Conservation (phyloP, 2,888 invertebrate genomes). For the Melanchra persicariae region DNA sequence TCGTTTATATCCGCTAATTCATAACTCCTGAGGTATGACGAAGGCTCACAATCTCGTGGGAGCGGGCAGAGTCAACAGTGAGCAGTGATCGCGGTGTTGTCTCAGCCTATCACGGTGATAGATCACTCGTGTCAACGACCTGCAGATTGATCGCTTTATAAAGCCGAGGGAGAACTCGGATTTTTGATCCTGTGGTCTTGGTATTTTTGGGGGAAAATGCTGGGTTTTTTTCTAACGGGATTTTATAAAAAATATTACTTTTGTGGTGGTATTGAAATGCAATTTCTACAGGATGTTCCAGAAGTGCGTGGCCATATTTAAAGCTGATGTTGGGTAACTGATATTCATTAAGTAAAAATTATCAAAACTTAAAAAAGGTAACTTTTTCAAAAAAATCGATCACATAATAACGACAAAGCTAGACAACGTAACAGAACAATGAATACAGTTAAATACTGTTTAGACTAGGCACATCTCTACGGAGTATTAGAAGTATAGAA, state of each 20-base stretch:
- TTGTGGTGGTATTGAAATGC: not conserved
- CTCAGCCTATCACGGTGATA: slow-evolving; percentile 76
- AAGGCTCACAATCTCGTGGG: slow-evolving; percentile 74
- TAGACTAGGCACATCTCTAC: too few relatives aligned
- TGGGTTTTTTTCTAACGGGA: not conserved
- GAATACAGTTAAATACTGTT: too few relatives aligned
- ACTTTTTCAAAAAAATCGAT: too few relatives aligned
- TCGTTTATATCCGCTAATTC: slow-evolving; percentile 28
- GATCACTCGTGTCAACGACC: slow-evolving; percentile 75
- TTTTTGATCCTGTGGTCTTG: slow-evolving; percentile 36
- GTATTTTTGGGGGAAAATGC: not conserved
- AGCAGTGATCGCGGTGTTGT: slow-evolving; percentile 74
- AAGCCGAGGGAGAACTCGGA: slow-evolving; percentile 35
- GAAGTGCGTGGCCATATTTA: too few relatives aligned
- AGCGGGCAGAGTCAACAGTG: slow-evolving; percentile 75
- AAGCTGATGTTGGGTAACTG: too few relatives aligned
- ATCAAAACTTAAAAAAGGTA: too few relatives aligned
- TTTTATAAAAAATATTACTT: not conserved
- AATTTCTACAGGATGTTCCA: too few relatives aligned
- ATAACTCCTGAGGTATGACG: slow-evolving; percentile 56
- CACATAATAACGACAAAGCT: too few relatives aligned
- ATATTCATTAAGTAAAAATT: too few relatives aligned
- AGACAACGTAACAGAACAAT: too few relatives aligned
- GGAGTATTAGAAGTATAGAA: too few relatives aligned
- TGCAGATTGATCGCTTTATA: slow-evolving; percentile 67